Conservation (phyloP, 2,888 invertebrate genomes). For the Agonopterix subpropinquella region DNA sequence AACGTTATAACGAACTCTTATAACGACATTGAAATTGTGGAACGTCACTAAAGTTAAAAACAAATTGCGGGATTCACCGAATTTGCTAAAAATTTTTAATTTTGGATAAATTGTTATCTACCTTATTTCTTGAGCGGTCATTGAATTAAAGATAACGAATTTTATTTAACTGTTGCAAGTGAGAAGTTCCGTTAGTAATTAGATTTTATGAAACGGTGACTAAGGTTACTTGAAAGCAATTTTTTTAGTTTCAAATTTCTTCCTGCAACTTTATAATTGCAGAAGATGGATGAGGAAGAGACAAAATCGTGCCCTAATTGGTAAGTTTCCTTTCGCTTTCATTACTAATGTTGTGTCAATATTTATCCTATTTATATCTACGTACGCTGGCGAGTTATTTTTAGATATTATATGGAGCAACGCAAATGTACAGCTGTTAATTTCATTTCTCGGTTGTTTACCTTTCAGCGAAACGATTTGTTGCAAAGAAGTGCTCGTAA, state of each 20-base stretch:
- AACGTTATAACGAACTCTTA: neutral
- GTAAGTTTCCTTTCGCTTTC: constrained; percentile 44
- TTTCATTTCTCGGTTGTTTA: constrained; percentile 48
- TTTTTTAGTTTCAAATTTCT: too few relatives aligned
- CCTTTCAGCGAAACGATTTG: constrained; percentile 18
- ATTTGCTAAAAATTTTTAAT: neutral
- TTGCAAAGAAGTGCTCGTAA: too few relatives aligned
- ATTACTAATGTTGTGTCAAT: constrained; percentile 45
- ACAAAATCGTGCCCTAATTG: constrained; percentile 67
- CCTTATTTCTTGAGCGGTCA: too few relatives aligned
- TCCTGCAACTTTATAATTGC: neutral
- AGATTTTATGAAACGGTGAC: too few relatives aligned
- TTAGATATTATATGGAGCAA: constrained; percentile 58
- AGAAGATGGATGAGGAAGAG: constrained; percentile 56
- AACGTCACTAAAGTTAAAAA: neutral
- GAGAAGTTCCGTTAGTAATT: too few relatives aligned
- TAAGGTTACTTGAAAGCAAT: too few relatives aligned
- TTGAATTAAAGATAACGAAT: too few relatives aligned
- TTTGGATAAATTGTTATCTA: neutral
- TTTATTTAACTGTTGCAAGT: too few relatives aligned
- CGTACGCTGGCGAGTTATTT: constrained; percentile 51
- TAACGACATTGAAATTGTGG: neutral
- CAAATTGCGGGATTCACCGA: neutral
- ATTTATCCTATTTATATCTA: constrained; percentile 57
- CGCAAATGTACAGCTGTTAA: constrained; percentile 44